Base-by-base conservation (phyloP, 1,140 invertebrate species). In the Heliconius hewitsoni region DNA sequence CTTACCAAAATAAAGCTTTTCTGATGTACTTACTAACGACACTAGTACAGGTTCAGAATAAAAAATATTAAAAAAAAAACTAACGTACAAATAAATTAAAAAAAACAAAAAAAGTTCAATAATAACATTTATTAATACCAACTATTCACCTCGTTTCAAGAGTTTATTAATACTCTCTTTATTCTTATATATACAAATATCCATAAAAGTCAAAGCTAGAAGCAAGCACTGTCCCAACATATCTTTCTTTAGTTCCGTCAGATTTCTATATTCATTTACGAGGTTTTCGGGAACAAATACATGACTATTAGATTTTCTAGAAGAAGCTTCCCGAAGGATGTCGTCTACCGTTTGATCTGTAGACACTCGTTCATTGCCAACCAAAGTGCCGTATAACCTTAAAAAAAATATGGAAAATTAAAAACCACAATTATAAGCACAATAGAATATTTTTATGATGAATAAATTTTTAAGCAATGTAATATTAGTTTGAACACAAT, bases 331-430 rank as follows among this genome's bases (percentile, higher is more conserved):
- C 71, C 86, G 86, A 4, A 94, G 79, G 13, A 94, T 39, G 81
- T 86, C 87, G 81, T 93, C 90, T 6, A 95, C 89, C 0, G 92
- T 91, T 80, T 92, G 90, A 16, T 94, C 90, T 34, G 94, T 91
- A 57, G 94, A 91, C 3, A 95, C 93, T 18, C 83, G 85, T 83
- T 95, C 94, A 77, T 92, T 94, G 5, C 94, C 94, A 5, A 95
- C 87, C 75, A 94, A 82, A 0, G 92, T 95, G 27, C 91, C 93
- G 76, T 94, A 94, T 80, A 95, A 80, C 78, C 94, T 95, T 80
- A 73, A 90, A 92, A 72, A n/a, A 37, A 39, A 9, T 39, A 74
- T 57, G 8, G 16, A 52, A 19, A 34, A 34, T 34, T 37, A 37
- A 37, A 4, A 6, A 37, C 1, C 6, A 37, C 34, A 37, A 37